Conservation (phyloP, 2,888 invertebrate genomes). For the Hirudinaria manillensis region DNA sequence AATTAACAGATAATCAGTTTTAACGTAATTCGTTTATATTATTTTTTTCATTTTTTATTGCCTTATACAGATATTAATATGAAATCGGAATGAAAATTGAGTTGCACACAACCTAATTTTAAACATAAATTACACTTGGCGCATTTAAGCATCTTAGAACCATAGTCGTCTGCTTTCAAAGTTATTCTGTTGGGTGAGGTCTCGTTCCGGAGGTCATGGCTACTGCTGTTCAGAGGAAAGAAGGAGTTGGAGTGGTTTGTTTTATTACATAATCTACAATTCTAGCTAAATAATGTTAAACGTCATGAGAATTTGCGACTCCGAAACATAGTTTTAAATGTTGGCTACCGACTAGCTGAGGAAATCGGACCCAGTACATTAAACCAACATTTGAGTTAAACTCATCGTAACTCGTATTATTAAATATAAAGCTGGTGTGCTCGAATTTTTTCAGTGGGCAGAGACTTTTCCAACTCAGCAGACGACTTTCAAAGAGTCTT, state of each 20-base stretch:
- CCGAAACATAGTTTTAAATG: too few relatives aligned
- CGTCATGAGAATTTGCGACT: too few relatives aligned
- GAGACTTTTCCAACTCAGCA: constrained; percentile 53
- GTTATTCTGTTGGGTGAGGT: background rate
- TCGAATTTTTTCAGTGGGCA: constrained; percentile 49
- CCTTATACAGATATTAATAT: too few relatives aligned
- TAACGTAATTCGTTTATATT: too few relatives aligned
- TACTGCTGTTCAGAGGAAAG: constrained; percentile 3
- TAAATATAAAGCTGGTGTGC: background rate
- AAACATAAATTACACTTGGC: background rate
- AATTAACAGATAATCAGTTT: too few relatives aligned
- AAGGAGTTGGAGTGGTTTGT: constrained; percentile 2
- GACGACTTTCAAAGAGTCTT: constrained; percentile 50
- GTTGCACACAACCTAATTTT: background rate
- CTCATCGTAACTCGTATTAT: too few relatives aligned
- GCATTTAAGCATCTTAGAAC: background rate
- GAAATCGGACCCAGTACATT: too few relatives aligned
- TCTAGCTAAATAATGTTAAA: background rate
- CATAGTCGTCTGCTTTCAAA: background rate
- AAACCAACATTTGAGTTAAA: too few relatives aligned
- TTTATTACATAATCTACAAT: background rate
- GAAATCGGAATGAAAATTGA: background rate
- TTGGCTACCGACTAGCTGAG: too few relatives aligned
- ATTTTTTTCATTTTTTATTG: too few relatives aligned
- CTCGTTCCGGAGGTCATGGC: background rate